phyloP scores from a whole-genome alignment of 2,113 vertebrate species.

The Paramisgurnus dabryanus region DNA sequence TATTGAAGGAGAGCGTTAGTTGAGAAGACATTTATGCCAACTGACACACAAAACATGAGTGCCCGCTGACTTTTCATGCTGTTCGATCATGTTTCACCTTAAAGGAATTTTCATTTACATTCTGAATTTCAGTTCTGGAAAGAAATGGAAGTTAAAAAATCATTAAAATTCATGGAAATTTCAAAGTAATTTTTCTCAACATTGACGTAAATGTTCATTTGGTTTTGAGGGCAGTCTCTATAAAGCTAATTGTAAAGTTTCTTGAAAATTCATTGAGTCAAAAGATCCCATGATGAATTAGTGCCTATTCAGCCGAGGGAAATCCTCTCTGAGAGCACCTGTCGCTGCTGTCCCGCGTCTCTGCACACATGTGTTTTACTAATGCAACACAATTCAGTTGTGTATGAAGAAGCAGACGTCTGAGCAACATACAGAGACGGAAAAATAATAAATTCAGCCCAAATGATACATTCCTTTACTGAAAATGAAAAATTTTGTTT shows the following conservation, averaged over 20 bases:
- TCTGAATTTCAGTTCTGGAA: neutral
- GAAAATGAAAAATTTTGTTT: conserved; percentile 49
- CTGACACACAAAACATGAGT: conserved; percentile 73
- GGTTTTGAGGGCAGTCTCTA: too few relatives aligned
- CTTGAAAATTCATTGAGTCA: conserved; percentile 48
- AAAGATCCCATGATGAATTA: conserved; percentile 54
- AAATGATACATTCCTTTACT: too few relatives aligned
- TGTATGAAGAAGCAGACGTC: too few relatives aligned
- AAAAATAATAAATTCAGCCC: too few relatives aligned
- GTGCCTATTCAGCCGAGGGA: conserved; percentile 66
- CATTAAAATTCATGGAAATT: too few relatives aligned
- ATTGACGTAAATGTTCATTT: too few relatives aligned
- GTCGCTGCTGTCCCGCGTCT: conserved; percentile 40
- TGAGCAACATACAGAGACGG: too few relatives aligned
- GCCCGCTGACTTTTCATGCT: conserved; percentile 83
- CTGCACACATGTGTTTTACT: neutral
- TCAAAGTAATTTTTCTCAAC: too few relatives aligned
- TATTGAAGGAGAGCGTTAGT: conserved; percentile 68
- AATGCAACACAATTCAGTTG: too few relatives aligned
- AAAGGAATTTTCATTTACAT: neutral
- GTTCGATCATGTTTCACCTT: conserved; percentile 53
- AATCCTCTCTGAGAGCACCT: conserved; percentile 79
- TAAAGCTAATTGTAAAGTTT: too few relatives aligned
- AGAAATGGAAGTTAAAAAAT: too few relatives aligned
- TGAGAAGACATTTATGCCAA: conserved; percentile 46